Evolutionary conservation across 2,113 vertebrate genomes (phyloP).

Genomic region (Sander lucioperca): DNA sequence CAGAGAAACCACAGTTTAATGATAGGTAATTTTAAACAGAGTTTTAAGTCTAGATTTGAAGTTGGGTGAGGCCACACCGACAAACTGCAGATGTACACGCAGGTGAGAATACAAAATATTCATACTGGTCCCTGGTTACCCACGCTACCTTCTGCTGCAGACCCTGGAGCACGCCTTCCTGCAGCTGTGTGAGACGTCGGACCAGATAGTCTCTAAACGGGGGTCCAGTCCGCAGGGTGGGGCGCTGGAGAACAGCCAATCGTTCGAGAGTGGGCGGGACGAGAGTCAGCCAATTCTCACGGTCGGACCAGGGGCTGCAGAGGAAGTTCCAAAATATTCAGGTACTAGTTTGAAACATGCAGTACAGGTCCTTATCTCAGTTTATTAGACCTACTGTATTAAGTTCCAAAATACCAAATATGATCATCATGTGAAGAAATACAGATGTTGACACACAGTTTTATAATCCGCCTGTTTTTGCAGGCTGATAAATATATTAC

Average conservation of each 20-base stretch:
- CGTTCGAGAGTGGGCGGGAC: constrained; percentile 75
- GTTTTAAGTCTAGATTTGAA: neutral
- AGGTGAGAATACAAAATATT: neutral
- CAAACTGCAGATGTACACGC: neutral
- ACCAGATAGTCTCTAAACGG: constrained; percentile 64
- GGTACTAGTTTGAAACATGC: constrained; percentile 54
- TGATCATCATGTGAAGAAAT: neutral
- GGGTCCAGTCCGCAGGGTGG: constrained; percentile 43
- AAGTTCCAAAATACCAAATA: neutral
- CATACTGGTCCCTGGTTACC: neutral
- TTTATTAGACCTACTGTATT: neutral
- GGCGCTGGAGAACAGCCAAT: constrained; percentile 63
- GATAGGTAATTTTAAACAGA: neutral
- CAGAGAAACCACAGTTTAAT: too few species aligned
- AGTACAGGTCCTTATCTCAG: neutral
- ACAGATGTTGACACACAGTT: neutral
- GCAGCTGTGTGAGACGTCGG: constrained; percentile 83
- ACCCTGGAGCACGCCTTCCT: constrained; percentile 86
- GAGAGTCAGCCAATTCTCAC: constrained; percentile 81
- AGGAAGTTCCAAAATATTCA: constrained; percentile 72
- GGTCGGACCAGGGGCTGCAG: neutral
- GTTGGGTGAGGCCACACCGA: too few species aligned
- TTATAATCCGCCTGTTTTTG: neutral
- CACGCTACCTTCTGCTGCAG: constrained; percentile 48
- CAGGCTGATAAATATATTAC: neutral